These are phyloP conservation scores for Carassius gibelio DNA, from an alignment of 2,113 vertebrate species.

Conservation along the genomic window DNA sequence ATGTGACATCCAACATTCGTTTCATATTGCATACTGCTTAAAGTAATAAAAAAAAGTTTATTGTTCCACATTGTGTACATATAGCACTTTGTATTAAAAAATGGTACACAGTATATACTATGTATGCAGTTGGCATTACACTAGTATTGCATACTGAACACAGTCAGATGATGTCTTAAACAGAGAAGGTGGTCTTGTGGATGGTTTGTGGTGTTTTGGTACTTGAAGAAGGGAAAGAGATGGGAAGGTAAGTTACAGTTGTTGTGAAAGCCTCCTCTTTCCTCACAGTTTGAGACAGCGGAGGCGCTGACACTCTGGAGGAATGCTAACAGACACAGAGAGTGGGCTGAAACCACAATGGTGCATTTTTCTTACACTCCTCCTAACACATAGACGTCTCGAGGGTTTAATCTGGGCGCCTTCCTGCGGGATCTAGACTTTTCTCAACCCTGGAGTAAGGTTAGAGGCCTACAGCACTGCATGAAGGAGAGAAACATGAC, in stretches of 20 bases:
- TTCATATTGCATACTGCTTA: too few relatives aligned
- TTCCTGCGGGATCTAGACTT: conserved; percentile 8
- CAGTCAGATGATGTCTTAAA: neutral
- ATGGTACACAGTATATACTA: too few relatives aligned
- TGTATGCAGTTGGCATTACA: neutral
- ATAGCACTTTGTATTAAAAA: too few relatives aligned
- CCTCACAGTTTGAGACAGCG: conserved; percentile 13
- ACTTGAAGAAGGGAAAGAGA: neutral
- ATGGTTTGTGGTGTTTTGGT: conserved; percentile 15
- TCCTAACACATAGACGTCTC: conserved; percentile 14
- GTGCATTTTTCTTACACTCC: conserved; percentile 17
- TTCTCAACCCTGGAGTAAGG: conserved; percentile 3
- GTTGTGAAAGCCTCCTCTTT: conserved; percentile 18
- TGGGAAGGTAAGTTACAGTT: neutral
- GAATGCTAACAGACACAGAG: conserved; percentile 35
- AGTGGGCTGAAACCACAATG: conserved; percentile 34
- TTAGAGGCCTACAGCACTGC: neutral
- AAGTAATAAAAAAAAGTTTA: too few relatives aligned
- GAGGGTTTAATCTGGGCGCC: conserved; percentile 4
- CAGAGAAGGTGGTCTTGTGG: neutral
- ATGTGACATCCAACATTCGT: too few relatives aligned
- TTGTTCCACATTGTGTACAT: too few relatives aligned
- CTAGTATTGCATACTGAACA: neutral
- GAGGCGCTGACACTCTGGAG: conserved; percentile 25
- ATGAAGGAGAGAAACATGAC: neutral